Base-by-base conservation (phyloP, 2,888 invertebrate genomes). In the Metallyticus violacea region DNA sequence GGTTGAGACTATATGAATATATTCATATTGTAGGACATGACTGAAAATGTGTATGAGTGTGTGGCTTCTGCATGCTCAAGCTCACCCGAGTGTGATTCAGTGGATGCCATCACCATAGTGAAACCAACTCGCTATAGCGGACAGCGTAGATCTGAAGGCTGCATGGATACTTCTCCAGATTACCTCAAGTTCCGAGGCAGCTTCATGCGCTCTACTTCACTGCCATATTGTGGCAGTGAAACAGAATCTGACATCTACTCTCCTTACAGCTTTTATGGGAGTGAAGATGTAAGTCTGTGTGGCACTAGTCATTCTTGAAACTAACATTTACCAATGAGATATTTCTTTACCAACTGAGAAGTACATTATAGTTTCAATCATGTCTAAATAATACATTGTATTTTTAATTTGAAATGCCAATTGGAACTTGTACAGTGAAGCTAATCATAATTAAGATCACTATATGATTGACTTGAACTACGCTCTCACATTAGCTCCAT, bases 211-310 rank as follows among this genome's bases (percentile, higher is more conserved):
- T 94, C 96, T 80, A 93, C 94, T 89, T 96, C 96, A 3, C 93
- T 96, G 83, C 96, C 96, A 6, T 97, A 97, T 91, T 97, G 96
- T 91, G 96, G 96, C 88, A 97, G 97, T 90, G 97, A 97, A 91
- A 94, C 94, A 86, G 97, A 97, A 91, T 96, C 96, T 86, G 97
- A 97, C 91, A 96, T 97, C 88, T 97, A 96, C 90, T 95, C 96
- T 7, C 96, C 97, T 0, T 96, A 96, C 91, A 95, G 96, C 90
- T 96, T 96, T 91, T 96, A 95, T 90, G 93, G 93, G 89, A 93
- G 94, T 9, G 93, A 93, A 89, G 94, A 94, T 89, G 93, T 93
- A 86, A 82, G 86, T 86, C n/a, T n/a, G n/a, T n/a, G n/a, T n/a
- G n/a, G n/a, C n/a, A n/a, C n/a, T n/a, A n/a, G n/a, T n/a, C n/a